Conservation (phyloP, 2,113 vertebrate genomes). For the Phaethornis superciliosus region DNA sequence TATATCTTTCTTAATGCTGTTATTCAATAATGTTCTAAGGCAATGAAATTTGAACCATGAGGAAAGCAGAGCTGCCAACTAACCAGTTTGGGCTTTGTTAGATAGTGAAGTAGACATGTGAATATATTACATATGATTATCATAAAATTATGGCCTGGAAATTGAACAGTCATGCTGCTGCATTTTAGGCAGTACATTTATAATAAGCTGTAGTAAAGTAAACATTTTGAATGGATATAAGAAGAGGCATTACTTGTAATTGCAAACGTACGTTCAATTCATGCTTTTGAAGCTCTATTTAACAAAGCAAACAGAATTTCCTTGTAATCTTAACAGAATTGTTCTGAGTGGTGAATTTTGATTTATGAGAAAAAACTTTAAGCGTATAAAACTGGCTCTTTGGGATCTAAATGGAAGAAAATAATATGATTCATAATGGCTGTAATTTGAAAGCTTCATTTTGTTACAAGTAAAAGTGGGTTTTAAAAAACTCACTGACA, state of each 20-base stretch:
- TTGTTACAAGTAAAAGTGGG: not conserved
- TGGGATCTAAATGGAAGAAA: constrained; percentile 41
- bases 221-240: constrained; percentile 73
- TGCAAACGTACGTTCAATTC: constrained; percentile 67
- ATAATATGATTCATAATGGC: constrained; percentile 19
- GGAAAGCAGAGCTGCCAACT: constrained; percentile 25
- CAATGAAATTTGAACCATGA: not conserved
- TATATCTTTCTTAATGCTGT: constrained; percentile 7
- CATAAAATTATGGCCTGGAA: constrained; percentile 79
- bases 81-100: constrained; percentile 71
- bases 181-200: constrained; percentile 77
- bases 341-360: constrained; percentile 68
- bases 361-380: constrained; percentile 54
- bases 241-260: constrained; percentile 71
- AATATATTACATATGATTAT: constrained; percentile 79
- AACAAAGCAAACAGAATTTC: constrained; percentile 79
- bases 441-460: constrained; percentile 26
- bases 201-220: constrained; percentile 79
- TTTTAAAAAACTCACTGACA: constrained; percentile 15
- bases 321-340: constrained; percentile 70
- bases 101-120: constrained; percentile 61
- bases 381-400: constrained; percentile 22
- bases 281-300: constrained; percentile 78
- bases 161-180: constrained; percentile 74
- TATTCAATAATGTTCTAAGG: constrained; percentile 5